A percentile compares a stretch with the other conserved stretches of the same genome.
Evolutionary conservation across 2,888 invertebrate species (phyloP).

Genomic region (Entomobrya multifasciata): DNA sequence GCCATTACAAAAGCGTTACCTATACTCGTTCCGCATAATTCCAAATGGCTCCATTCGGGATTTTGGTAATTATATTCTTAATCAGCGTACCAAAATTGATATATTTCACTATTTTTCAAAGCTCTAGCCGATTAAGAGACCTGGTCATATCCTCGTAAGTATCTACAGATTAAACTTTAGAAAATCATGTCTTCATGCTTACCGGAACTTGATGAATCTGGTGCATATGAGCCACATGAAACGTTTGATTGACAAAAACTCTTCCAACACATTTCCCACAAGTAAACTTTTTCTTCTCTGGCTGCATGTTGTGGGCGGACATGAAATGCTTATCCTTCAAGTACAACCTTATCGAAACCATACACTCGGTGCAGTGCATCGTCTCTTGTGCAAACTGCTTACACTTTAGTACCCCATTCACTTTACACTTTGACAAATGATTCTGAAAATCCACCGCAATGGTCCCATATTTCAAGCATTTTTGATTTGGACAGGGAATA

Average conservation of each 20-base stretch:
- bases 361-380: not conserved
- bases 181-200: no score
- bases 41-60: no score
- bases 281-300: not conserved
- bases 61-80: no score
- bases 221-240: constrained; percentile 16
- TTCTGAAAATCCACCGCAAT: not conserved
- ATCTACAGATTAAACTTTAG: no score
- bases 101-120: no score
- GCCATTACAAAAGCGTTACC: not conserved
- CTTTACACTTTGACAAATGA: not conserved
- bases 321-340: not conserved
- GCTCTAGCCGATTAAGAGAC: no score
- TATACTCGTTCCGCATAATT: no score
- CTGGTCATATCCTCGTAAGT: no score
- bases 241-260: not conserved
- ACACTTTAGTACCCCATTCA: not conserved
- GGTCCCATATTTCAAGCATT: not conserved
- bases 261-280: not conserved
- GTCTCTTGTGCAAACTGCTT: not conserved
- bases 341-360: not conserved
- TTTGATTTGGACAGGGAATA: not conserved
- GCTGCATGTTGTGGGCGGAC: not conserved
- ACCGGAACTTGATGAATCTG: not conserved
- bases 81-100: no score